Base-by-base conservation (phyloP, 2,113 vertebrate genomes). In the Acanthochromis polyacanthus region DNA sequence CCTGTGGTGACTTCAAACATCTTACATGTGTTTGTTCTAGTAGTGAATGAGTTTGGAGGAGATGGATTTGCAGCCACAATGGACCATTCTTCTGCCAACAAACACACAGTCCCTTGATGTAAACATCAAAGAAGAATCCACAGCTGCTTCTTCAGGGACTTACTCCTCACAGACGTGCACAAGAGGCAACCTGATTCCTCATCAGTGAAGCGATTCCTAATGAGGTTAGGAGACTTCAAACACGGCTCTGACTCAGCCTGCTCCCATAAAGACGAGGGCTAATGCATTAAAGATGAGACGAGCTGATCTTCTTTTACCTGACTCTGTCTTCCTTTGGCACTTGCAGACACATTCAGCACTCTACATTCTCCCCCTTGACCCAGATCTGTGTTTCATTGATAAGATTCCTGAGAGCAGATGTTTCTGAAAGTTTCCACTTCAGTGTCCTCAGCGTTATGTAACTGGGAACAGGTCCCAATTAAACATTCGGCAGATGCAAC, bases 201-300 rank as follows among this genome's bases (percentile, higher is more conserved):
- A 59, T 78, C 66, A 82, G 52, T 40, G 63, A 82, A 71, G 58
- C 12, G 45, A 63, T 73, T 75, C 52, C 66, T 87, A 79, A 86
- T 80, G 68, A 88, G 75, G 78, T 80, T 73, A 38, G 48, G 58
- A 66, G 63, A 85, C 85, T 91, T 88, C 84, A 84, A 83, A 84
- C 45, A 38, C 1, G 50, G 43, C 74, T 87, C 52, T 82, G 82
- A 82, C 71, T 76, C 71, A 72, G 76, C 61, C 45, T 46, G 69
- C 68, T 46, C 14, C 65, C 10, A 52, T 48, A 48, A 60, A 84
- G 52, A 77, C 20, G 51, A 64, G 1, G 10, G 16, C 9, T 45
- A 4, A 88, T 76, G 71, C n/a, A 72, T 79, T 68, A 86, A 86
- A 83, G 64, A 86, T 84, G 81, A 80, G 64, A 53, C 3, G 73